A percentile compares a stretch with the other conserved stretches of the same genome.
phyloP scores from a whole-genome alignment of 2,888 invertebrate species.

The Eulithis testata region DNA sequence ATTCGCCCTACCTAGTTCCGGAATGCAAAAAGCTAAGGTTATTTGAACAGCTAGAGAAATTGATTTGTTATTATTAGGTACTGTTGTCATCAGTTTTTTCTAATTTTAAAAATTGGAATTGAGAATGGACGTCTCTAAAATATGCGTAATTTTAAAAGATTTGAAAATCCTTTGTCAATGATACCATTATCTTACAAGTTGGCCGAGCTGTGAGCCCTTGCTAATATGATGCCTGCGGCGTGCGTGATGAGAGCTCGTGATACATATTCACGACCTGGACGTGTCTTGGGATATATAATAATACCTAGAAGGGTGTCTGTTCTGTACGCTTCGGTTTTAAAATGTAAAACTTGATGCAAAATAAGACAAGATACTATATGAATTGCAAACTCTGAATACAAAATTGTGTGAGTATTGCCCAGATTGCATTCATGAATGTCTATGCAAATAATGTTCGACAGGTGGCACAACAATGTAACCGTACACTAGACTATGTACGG shows the following conservation, averaged over 20 bases:
- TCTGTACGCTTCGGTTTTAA: constrained; percentile 4
- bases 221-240: constrained; percentile 26
- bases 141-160: constrained; percentile 4
- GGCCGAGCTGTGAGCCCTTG: constrained; percentile 10
- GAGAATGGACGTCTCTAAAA: not conserved
- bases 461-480: constrained; percentile 30
- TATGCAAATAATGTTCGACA: constrained; percentile 31
- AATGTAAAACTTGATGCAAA: not conserved
- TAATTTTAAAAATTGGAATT: too few species aligned
- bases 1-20: too few species aligned
- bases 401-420: constrained; percentile 1
- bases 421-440: constrained; percentile 25
- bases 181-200: constrained; percentile 16
- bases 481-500: constrained; percentile 24
- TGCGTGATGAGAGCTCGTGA: constrained; percentile 27
- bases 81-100: too few species aligned
- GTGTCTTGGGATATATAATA: constrained; percentile 14
- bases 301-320: constrained; percentile 14
- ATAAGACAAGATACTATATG: constrained; percentile 2
- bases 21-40: too few species aligned
- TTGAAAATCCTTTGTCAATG: constrained; percentile 7
- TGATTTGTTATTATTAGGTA: too few species aligned
- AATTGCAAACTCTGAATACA: not conserved
- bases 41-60: too few species aligned
- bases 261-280: constrained; percentile 26